These are phyloP conservation scores for Tethea ocularis DNA, from an alignment of 2,888 invertebrate genomes.

Conservation along the genomic window DNA sequence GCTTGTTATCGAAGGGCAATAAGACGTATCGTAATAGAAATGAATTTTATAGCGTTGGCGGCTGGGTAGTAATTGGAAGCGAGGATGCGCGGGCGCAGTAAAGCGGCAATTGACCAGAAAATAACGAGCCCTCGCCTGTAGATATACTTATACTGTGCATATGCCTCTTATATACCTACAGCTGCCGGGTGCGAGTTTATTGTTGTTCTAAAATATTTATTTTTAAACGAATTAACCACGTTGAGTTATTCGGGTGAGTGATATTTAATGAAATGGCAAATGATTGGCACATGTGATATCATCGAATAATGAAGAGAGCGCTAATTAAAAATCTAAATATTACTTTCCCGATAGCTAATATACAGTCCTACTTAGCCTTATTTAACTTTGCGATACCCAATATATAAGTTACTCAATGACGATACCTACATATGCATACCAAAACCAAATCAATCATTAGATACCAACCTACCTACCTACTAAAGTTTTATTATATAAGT, in stretches of 20 bases:
- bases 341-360: too few relatives aligned
- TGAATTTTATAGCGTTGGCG: slow-evolving; percentile 77
- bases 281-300: neutral
- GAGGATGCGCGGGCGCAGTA: slow-evolving; percentile 82
- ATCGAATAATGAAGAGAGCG: neutral
- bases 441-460: too few relatives aligned
- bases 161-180: slow-evolving; percentile 62
- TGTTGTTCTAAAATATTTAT: slow-evolving; percentile 55
- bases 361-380: too few relatives aligned
- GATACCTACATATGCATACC: too few relatives aligned
- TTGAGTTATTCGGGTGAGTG: slow-evolving; percentile 24
- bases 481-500: too few relatives aligned
- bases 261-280: neutral
- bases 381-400: too few relatives aligned
- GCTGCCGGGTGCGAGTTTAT: slow-evolving; percentile 71
- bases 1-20: slow-evolving; percentile 27
- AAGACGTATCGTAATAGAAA: slow-evolving; percentile 35
- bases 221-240: slow-evolving; percentile 44
- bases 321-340: neutral
- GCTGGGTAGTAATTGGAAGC: slow-evolving; percentile 81
- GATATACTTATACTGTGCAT: slow-evolving; percentile 57
- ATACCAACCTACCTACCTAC: too few relatives aligned
- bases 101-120: slow-evolving; percentile 83
- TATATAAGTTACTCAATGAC: too few relatives aligned
- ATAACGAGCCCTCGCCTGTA: slow-evolving; percentile 76